Evolutionary conservation across 1,140 invertebrate species (phyloP), one percentile per base, ranked within the genome.

Genomic region (Ectropis grisescens): DNA sequence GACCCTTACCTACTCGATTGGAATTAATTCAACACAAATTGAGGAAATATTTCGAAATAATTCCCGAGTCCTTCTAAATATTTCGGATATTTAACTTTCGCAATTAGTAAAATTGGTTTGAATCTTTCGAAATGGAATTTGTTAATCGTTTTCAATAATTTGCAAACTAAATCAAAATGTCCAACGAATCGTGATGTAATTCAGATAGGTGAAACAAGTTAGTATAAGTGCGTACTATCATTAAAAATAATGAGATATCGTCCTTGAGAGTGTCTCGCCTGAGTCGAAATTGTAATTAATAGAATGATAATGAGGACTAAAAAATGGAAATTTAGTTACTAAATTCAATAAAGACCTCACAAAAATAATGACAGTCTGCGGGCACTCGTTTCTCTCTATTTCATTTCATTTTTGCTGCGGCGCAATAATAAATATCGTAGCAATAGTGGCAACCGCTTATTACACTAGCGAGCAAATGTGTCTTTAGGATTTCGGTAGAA

Each of bases 401-500:
- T 8, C 27, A 29, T 29, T 29, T 29, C n/a, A 19, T 19, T 19
- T 19, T 19, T 19, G 16, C 8, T 19, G 16, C 3, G n/a, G 8
- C 3, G 16, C 16, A 19, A 19, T 19, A 19, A 19, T 4, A 3
- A 19, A 19, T 19, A 19, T 8, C 3, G 3, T 19, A 19, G 16
- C 12, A 28, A 19, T n/a, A 25, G 11, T 6, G 26, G 26, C 24
- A 33, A 33, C 31, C 16, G 15, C 11, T 13, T 33, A 33, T 33
- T 23, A 28, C 31, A 29, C 24, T 23, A 8, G 41, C 37, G 32
- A 33, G 29, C 36, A 15, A 47, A 52, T 36, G 31, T 41, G 30
- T 38, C 38, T 33, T 31, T 31, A 40, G 42, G 47, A 48, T 57
- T 47, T 27, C n/a, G 31, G 50, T 47, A 52, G 40, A 37, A 61